These are phyloP conservation scores for Menidia beryllina DNA, from an alignment of 2,113 vertebrate species.

Conservation along the genomic window DNA sequence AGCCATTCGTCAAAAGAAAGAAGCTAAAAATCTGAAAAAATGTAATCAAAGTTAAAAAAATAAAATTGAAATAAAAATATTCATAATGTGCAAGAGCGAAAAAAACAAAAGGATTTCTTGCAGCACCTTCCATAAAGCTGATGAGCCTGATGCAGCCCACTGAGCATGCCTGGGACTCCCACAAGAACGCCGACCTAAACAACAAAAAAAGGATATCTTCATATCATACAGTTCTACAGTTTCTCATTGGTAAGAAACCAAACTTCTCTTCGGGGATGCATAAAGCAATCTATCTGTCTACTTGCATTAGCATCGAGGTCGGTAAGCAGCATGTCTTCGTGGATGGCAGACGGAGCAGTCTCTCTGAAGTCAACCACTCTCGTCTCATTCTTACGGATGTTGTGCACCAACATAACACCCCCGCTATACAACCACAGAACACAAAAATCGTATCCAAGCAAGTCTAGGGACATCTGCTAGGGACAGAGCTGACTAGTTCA, in stretches of 20 bases:
- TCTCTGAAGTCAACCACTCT: conserved; percentile 94
- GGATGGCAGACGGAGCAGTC: conserved; percentile 88
- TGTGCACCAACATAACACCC: conserved; percentile 95
- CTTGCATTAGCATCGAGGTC: conserved; percentile 85
- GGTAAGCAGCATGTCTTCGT: conserved; percentile 82
- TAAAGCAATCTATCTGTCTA: too few species aligned
- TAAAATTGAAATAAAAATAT: too few species aligned
- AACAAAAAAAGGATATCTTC: conserved; percentile 8
- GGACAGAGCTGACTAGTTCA: background rate
- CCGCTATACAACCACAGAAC: conserved; percentile 80
- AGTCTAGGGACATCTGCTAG: background rate
- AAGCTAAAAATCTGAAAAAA: background rate
- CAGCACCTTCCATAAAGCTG: conserved; percentile 93
- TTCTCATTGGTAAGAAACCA: background rate
- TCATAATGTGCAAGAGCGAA: too few species aligned
- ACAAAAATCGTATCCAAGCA: conserved; percentile 2
- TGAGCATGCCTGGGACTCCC: conserved; percentile 93
- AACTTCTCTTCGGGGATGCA: too few species aligned
- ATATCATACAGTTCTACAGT: background rate
- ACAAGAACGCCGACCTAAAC: conserved; percentile 91
- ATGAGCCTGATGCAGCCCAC: conserved; percentile 92
- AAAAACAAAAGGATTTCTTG: too few species aligned
- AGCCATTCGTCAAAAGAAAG: too few species aligned
- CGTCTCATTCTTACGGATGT: conserved; percentile 93
- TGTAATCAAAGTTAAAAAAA: background rate